Evolutionary conservation across 30 jellyfish, hydroid and myxozoan genomes (phyloP).

Genomic region (Mastigias papua): DNA sequence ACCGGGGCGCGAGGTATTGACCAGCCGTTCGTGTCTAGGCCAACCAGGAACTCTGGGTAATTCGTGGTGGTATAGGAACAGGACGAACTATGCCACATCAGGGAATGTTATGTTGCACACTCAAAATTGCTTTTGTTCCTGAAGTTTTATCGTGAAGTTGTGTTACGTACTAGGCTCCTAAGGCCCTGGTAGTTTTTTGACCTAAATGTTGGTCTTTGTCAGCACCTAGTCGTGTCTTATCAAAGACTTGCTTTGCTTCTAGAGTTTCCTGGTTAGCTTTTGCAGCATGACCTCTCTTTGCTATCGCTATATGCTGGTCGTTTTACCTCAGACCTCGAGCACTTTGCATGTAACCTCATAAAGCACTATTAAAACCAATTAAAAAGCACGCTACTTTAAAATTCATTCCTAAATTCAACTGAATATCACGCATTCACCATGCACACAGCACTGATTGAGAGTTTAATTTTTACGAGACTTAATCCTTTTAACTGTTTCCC

Average conservation of each 20-base stretch:
- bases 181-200: background rate
- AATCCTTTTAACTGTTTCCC: too few species aligned
- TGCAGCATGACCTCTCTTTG: background rate
- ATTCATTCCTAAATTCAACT: background rate
- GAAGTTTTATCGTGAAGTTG: too few species aligned
- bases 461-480: too few species aligned
- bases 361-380: conserved; percentile 1
- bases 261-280: background rate
- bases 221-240: too few species aligned
- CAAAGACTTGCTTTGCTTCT: background rate
- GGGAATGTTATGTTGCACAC: too few species aligned
- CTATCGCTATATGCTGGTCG: background rate
- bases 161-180: background rate
- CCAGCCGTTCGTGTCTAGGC: conserved; percentile 21
- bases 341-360: conserved; percentile 45
- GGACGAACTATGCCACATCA: too few species aligned
- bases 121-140: too few species aligned
- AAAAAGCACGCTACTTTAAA: background rate
- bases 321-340: conserved; percentile 18
- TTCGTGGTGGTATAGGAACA: too few species aligned
- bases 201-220: too few species aligned
- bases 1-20: conserved; percentile 65
- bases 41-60: conserved; percentile 1
- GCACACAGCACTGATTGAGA: too few species aligned
- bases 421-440: background rate